Evolutionary conservation across 2,113 vertebrate species (phyloP).

Genomic region (Pithys albifrons): DNA sequence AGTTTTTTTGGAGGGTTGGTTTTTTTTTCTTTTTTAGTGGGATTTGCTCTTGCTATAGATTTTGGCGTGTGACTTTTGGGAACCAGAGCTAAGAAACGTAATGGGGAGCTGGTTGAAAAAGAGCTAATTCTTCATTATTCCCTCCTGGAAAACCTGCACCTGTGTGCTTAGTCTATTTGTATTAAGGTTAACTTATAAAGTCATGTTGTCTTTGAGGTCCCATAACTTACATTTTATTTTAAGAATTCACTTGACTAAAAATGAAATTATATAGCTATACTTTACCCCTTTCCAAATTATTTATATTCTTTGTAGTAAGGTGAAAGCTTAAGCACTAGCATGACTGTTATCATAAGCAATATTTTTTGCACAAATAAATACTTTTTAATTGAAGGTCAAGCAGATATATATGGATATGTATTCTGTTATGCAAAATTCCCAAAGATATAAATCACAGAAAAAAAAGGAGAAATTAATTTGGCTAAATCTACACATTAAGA

Average conservation of each 20-base stretch:
- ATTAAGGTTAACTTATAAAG: not conserved
- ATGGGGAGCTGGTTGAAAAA: not conserved
- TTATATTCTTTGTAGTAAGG: not conserved
- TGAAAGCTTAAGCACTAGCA: not conserved
- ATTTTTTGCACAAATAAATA: not conserved
- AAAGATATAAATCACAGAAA: conserved; percentile 9
- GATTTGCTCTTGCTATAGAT: not conserved
- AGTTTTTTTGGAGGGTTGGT: no score
- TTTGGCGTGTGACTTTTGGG: not conserved
- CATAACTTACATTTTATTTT: not conserved
- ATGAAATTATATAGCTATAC: not conserved
- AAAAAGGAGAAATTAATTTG: conserved; percentile 9
- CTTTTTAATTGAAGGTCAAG: not conserved
- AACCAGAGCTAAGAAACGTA: not conserved
- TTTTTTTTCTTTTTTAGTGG: not conserved
- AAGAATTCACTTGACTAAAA: not conserved
- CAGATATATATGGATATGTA: not conserved
- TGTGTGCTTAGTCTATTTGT: not conserved
- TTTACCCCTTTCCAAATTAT: not conserved
- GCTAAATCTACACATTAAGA: not conserved
- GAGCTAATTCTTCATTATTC: not conserved
- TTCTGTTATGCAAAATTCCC: conserved; percentile 1
- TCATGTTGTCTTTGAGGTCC: not conserved
- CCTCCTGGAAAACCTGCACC: not conserved
- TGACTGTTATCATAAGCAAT: not conserved